A percentile compares a stretch with the other conserved stretches of the same genome.
These are phyloP conservation scores for Clarias macrocephalus DNA, from an alignment of 2,113 vertebrate species.

Conservation along the genomic window DNA sequence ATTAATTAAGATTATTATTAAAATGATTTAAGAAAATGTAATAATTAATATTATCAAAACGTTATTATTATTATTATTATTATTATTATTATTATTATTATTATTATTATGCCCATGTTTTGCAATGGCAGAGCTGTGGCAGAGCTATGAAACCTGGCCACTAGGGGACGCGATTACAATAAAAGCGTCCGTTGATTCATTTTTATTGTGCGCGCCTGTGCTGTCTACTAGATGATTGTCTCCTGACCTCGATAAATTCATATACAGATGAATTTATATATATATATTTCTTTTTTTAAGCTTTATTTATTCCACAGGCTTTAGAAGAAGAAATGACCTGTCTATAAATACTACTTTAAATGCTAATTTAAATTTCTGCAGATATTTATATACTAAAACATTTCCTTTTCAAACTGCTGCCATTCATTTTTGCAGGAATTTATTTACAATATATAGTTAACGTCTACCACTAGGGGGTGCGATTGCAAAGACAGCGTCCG, in stretches of 20 bases:
- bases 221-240: conserved; percentile 21
- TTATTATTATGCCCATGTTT: neutral
- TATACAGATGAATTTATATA: no score
- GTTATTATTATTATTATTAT: no score
- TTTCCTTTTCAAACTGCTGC: neutral
- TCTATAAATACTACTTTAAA: no score
- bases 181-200: neutral
- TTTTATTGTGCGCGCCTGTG: conserved; percentile 7
- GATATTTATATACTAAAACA: neutral
- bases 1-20: no score
- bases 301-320: no score
- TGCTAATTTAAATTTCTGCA: neutral
- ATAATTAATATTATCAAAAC: no score
- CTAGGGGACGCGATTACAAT: neutral
- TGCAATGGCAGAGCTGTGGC: neutral
- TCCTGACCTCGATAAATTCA: conserved; percentile 28
- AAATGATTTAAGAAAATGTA: no score
- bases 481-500: conserved; percentile 12
- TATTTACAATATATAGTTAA: neutral
- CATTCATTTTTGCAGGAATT: neutral
- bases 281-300: no score
- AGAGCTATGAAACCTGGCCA: neutral
- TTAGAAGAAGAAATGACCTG: no score
- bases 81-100: no score
- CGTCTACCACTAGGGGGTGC: conserved; percentile 25